phyloP scores from a whole-genome alignment of 2,113 vertebrate species.

The Nerophis lumbriciformis region DNA sequence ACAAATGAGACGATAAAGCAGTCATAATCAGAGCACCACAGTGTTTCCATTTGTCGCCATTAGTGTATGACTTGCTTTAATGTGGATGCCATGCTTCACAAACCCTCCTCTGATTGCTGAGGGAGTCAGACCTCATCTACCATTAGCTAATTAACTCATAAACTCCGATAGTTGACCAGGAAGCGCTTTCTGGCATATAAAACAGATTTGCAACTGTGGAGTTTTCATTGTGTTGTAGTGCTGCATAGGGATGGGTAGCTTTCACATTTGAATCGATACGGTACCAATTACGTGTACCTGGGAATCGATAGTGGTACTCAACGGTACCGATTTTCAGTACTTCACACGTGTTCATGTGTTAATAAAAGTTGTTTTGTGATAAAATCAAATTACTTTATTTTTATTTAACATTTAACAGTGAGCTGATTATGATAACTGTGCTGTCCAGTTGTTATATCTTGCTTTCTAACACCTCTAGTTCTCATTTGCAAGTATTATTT shows the following conservation, averaged over 20 bases:
- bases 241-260: neutral
- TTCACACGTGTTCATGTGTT: too few species aligned
- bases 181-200: neutral
- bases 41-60: constrained; percentile 38
- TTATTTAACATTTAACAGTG: too few species aligned
- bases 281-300: too few species aligned
- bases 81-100: constrained; percentile 52
- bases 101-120: constrained; percentile 50
- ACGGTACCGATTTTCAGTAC: too few species aligned
- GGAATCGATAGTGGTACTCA: too few species aligned
- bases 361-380: too few species aligned
- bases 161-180: constrained; percentile 41
- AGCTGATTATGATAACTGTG: too few species aligned
- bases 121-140: constrained; percentile 36
- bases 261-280: too few species aligned
- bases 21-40: constrained; percentile 20
- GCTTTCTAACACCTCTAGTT: too few species aligned
- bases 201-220: constrained; percentile 19
- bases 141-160: constrained; percentile 71
- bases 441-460: too few species aligned
- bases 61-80: constrained; percentile 42
- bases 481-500: too few species aligned
- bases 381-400: too few species aligned
- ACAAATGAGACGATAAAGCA: constrained; percentile 36
- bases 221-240: constrained; percentile 4